Conservation (phyloP, 2,113 vertebrate genomes). For the Rhea americana region DNA sequence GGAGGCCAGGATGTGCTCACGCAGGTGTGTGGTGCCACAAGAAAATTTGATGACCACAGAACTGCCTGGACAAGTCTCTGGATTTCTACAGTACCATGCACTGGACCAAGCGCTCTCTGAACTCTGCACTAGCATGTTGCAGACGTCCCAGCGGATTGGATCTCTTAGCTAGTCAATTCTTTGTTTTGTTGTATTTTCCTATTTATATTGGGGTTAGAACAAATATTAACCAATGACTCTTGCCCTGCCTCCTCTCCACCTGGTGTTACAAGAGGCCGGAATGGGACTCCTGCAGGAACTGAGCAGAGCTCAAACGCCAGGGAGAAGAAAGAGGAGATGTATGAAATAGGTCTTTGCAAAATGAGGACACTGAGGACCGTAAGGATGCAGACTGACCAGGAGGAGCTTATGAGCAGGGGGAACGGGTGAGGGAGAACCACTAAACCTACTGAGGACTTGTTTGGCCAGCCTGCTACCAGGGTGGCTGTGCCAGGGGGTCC, state of each 20-base stretch:
- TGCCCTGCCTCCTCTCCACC: constrained; percentile 25
- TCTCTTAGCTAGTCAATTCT: constrained; percentile 61
- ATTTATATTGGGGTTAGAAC: constrained; percentile 65
- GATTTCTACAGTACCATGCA: constrained; percentile 52
- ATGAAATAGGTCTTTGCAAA: not conserved
- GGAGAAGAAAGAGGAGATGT: not conserved
- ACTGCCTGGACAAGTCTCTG: not conserved
- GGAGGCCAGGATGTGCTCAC: rapidly evolving
- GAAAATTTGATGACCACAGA: not conserved
- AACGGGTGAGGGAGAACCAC: constrained; percentile 42
- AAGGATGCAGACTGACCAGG: not conserved
- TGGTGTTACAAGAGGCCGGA: not conserved
- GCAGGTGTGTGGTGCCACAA: not conserved
- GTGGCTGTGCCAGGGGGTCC: not conserved
- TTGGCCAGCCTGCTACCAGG: not conserved
- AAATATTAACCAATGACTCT: constrained; percentile 45
- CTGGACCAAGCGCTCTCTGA: constrained; percentile 53
- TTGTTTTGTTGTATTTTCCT: constrained; percentile 59
- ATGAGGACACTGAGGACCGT: not conserved
- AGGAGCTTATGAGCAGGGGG: not conserved
- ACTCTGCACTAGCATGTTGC: constrained; percentile 41
- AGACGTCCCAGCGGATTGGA: not conserved
- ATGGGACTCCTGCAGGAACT: not conserved
- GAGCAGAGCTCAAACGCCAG: not conserved
- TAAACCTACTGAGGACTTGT: constrained; percentile 60